Conservation (phyloP, 2,888 invertebrate species). For the Panopea generosa region DNA sequence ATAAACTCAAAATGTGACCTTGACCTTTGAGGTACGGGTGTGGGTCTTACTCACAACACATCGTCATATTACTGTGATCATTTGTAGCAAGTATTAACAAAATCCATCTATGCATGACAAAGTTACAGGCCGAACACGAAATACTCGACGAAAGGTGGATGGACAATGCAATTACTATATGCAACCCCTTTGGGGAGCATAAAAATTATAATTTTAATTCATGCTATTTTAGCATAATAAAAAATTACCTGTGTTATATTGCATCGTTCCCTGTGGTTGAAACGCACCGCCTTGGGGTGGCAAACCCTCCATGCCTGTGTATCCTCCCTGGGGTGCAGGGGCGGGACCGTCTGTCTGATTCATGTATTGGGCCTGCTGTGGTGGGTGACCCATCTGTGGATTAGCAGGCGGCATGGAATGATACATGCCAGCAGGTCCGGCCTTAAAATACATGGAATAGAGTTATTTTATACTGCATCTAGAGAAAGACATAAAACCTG, state of each 20-base stretch:
- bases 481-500: background rate
- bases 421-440: constrained; percentile 48
- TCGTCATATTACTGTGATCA: too few species aligned
- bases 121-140: too few species aligned
- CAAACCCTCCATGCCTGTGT: constrained; percentile 16
- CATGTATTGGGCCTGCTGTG: constrained; percentile 41
- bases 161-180: too few species aligned
- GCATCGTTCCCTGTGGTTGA: constrained; percentile 37
- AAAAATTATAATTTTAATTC: too few species aligned
- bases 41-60: too few species aligned
- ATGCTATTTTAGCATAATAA: too few species aligned
- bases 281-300: constrained; percentile 28
- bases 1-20: too few species aligned
- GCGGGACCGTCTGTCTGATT: constrained; percentile 51
- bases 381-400: constrained; percentile 12
- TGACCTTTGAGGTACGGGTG: too few species aligned
- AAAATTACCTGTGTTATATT: constrained; percentile 51
- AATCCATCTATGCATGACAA: too few species aligned
- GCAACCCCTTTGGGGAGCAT: too few species aligned
- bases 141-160: too few species aligned
- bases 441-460: constrained; percentile 28
- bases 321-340: constrained; percentile 39
- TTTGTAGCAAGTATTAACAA: too few species aligned
- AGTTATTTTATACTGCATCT: background rate
- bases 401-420: constrained; percentile 38